A percentile compares a stretch with the other conserved stretches of the same genome.
These are phyloP conservation scores for Podarcis cretensis DNA, from an alignment of 2,113 vertebrate species.

Conservation along the genomic window DNA sequence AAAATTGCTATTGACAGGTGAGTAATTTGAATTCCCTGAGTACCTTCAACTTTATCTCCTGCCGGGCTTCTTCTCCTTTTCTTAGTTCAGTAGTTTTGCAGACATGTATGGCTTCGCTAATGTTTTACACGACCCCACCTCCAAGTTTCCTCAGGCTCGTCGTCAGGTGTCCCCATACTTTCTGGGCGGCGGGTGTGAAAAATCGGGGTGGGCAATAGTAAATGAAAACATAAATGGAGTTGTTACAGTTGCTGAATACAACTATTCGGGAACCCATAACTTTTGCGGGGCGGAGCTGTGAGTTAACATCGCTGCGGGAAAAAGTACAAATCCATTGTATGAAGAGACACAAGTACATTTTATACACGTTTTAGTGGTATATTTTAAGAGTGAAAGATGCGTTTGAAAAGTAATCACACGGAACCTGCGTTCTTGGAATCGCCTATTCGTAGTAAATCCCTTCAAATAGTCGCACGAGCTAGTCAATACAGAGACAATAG, in stretches of 20 bases:
- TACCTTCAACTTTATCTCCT: accelerated
- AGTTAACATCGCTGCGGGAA: not conserved
- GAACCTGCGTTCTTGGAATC: not conserved
- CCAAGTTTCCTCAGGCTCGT: no score
- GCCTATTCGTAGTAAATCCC: not conserved
- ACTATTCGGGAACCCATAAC: not conserved
- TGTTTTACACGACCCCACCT: not conserved
- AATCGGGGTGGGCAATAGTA: not conserved
- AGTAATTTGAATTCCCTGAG: not conserved
- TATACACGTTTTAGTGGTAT: not conserved
- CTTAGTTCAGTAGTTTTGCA: accelerated
- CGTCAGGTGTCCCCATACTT: not conserved
- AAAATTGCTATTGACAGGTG: not conserved
- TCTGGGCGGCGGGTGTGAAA: not conserved
- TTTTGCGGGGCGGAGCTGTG: not conserved
- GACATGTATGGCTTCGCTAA: accelerated
- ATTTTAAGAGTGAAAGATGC: not conserved
- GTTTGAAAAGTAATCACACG: accelerated
- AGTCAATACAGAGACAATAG: not conserved
- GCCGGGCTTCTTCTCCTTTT: not conserved
- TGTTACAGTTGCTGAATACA: not conserved
- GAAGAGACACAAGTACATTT: not conserved
- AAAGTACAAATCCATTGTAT: not conserved
- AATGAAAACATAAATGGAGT: not conserved
- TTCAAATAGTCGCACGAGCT: not conserved